Evolutionary conservation across 1,140 invertebrate species (phyloP), one percentile per base, ranked within the genome.

Genomic region (Eurosta solidaginis): DNA sequence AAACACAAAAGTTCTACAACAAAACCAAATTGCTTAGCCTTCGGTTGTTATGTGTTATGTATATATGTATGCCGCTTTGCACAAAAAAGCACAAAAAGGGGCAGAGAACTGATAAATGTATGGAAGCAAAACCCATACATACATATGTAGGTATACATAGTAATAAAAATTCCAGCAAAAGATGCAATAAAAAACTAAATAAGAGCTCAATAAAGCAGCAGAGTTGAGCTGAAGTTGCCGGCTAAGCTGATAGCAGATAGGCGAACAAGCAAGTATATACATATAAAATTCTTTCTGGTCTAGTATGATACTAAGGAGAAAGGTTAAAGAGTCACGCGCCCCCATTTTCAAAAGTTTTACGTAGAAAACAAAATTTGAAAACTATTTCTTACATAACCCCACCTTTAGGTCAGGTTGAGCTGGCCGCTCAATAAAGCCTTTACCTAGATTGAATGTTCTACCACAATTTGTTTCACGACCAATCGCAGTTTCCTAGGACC

Each of bases 101-200:
- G 17, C 59, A 20, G 59, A 68, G n/a, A 20, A 68, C 40, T 68
- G 59, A 68, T 68, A 68, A 68, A 68, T 36, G 33, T n/a, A 68
- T 29, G 9, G 59, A 42, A 40, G 59, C 59, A 27, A 68, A 68
- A n/a, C n/a, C n/a, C 2, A 3, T 12, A 54, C 29, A n/a, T 36
- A 63, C 17, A 68, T 68, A 40, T 29, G 29, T 33, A 59, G n/a
- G 20, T 40, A 20, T 29, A 68, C 33, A 68, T 68, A 40, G 40
- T 68, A 68, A 68, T 68, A 68, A 68, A 68, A 68, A 68, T 68
- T 68, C 59, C 59, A 68, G 59, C 59, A 68, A 68, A 68, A 68
- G 59, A 40, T 36, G 59, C 14, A 68, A 29, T 40, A 40, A 68
- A 68, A 1, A 59, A 36, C 29, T 22, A 68, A 36, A 17, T 17